Evolutionary conservation across 1,140 invertebrate species (phyloP), one percentile per base, ranked within the genome.

Genomic region (Cyclargus thomasi): DNA sequence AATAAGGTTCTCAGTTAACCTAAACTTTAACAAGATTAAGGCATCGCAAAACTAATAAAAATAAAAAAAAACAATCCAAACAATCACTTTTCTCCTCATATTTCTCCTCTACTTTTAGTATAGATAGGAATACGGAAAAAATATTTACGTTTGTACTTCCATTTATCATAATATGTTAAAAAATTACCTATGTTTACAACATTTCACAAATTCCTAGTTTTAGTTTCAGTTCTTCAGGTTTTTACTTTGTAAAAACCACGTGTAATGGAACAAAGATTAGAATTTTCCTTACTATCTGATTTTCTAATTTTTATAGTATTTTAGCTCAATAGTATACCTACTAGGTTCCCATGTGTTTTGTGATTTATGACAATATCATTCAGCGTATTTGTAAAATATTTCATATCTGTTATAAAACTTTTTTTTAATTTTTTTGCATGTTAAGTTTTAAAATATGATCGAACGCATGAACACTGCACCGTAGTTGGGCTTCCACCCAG

Each of bases 401-500:
- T 59, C 18, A 11, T 59, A 59, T 6, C 18, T 59, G 21, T 59
- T 59, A 20, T 21, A 59, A 59, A 59, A 59, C 10, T 11, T 59
- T 55, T 67, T 69, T 75, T 71, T 70, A 22, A 18, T 69, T 53
- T 63, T 18, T 39, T 71, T 70, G 73, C 73, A 75, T 75, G 73
- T 65, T 70, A 21, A 65, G 59, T 70, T 70, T 55, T 53, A 16
- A 70, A 69, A 68, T 62, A 65, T 68, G 39, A 11, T 47, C 10
- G 1, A 59, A 69, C 63, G 76, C 76, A 77, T 77, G 76, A 67
- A 67, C 67, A 69, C 70, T 75, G 76, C 76, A 77, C 76, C 65
- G 74, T 77, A 77, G 76, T 74, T 71, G 76, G 74, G 74, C 74
- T 75, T 75, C 70, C 73, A 73, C 68, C 70, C 73, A 70, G 70